These are phyloP conservation scores for Tuberolachnus salignus DNA, from an alignment of 2,888 invertebrate genomes.

Conservation along the genomic window DNA sequence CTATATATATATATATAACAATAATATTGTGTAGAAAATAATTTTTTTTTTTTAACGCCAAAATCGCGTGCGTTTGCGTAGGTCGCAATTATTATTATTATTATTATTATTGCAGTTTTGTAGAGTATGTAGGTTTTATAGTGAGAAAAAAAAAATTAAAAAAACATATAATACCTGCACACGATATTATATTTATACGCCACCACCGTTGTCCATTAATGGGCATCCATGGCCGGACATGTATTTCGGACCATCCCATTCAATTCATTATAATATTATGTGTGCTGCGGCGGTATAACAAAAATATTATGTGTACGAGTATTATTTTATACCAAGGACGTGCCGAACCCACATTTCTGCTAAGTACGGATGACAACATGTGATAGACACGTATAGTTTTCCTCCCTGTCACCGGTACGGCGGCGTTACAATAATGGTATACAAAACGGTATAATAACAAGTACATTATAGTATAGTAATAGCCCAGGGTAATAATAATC, in stretches of 20 bases:
- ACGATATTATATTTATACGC: background rate
- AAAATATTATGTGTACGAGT: background rate
- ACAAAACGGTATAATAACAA: background rate
- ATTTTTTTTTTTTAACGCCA: background rate
- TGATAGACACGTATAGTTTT: constrained; percentile 15
- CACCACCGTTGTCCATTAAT: constrained; percentile 41
- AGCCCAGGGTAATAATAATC: too few relatives aligned
- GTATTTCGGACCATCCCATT: constrained; percentile 54
- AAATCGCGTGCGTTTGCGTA: constrained; percentile 8
- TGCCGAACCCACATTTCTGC: constrained; percentile 45
- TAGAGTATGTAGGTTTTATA: background rate
- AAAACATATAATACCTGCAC: constrained; percentile 20
- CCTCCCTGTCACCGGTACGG: constrained; percentile 6
- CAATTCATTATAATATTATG: background rate
- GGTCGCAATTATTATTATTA: constrained; percentile 29
- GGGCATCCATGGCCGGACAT: constrained; percentile 47
- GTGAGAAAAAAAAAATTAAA: constrained; percentile 29
- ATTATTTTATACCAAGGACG: constrained; percentile 30
- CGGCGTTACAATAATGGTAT: background rate
- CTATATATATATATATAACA: too few relatives aligned
- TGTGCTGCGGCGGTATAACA: background rate
- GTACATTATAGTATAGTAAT: too few relatives aligned
- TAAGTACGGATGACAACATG: background rate
- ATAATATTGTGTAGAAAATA: too few relatives aligned
- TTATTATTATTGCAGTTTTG: too few relatives aligned